phyloP scores from a whole-genome alignment of 2,888 invertebrate genomes.

The Diachrysia chrysitis region DNA sequence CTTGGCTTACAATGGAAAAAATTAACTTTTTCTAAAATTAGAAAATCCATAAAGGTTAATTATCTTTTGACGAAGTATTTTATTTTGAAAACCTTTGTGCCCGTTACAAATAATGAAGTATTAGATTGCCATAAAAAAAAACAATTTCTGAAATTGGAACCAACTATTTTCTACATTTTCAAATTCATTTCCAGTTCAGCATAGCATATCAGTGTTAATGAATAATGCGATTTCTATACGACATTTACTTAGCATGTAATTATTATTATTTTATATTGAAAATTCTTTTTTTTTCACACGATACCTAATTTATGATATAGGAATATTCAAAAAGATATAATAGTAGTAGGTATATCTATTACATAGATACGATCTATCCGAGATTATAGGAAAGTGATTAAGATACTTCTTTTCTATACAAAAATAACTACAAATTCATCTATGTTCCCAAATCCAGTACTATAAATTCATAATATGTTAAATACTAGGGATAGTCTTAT shows the following conservation, averaged over 20 bases:
- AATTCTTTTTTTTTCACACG: conserved; percentile 23
- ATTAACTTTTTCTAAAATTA: too few species aligned
- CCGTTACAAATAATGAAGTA: too few species aligned
- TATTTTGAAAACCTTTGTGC: too few species aligned
- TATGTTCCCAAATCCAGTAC: conserved; percentile 73
- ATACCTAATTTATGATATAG: conserved; percentile 30
- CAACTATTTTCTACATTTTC: not conserved
- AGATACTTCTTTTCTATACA: conserved; percentile 56
- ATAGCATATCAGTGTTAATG: conserved; percentile 13
- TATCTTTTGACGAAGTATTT: too few species aligned
- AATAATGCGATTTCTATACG: not conserved
- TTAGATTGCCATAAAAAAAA: not conserved
- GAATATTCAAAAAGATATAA: conserved; percentile 47
- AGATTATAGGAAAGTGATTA: conserved; percentile 33
- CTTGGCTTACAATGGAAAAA: too few species aligned
- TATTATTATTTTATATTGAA: not conserved
- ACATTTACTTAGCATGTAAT: conserved; percentile 1
- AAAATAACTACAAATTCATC: conserved; percentile 70
- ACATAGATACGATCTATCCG: conserved; percentile 46
- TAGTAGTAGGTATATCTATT: too few species aligned
- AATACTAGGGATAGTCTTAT: conserved; percentile 48
- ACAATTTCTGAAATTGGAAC: not conserved
- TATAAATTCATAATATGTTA: conserved; percentile 48
- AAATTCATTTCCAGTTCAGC: conserved; percentile 17
- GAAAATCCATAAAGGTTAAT: too few species aligned